A percentile compares a stretch with the other conserved stretches of the same genome.
phyloP scores from a whole-genome alignment of 2,797 vertebrate species.

The Acomys russatus region DNA sequence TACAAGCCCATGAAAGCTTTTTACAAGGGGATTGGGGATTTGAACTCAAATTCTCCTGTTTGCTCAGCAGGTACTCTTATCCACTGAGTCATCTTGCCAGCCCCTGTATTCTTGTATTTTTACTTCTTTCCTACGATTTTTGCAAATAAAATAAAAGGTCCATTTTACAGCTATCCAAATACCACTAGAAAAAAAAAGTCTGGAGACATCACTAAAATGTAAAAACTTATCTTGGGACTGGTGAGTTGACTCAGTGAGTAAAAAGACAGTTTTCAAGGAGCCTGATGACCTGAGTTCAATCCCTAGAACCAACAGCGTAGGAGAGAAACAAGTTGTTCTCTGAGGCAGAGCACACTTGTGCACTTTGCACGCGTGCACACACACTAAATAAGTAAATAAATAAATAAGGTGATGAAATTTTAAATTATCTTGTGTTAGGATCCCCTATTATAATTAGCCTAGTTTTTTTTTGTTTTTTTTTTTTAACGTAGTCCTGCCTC shows the following conservation, averaged over 20 bases:
- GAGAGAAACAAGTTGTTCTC: not conserved
- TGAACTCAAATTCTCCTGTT: not conserved
- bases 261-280: not conserved
- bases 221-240: not conserved
- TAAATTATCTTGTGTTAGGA: not conserved
- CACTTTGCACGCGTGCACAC: not conserved
- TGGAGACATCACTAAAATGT: constrained; percentile 19
- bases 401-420: not conserved
- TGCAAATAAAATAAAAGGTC: constrained; percentile 13
- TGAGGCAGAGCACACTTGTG: not conserved
- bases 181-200: not conserved
- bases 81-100: not conserved
- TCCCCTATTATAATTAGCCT: not conserved
- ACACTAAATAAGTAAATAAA: not conserved
- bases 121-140: constrained; percentile 19
- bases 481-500: constrained; percentile 24
- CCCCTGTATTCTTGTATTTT: not conserved
- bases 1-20: not conserved
- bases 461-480: not conserved
- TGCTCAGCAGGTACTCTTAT: not conserved
- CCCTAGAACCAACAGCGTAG: not conserved
- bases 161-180: not conserved
- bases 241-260: not conserved
- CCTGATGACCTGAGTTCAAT: not conserved
- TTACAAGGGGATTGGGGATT: not conserved